These are phyloP conservation scores for Andrena bucephala DNA, from an alignment of 2,888 invertebrate species.

Conservation along the genomic window DNA sequence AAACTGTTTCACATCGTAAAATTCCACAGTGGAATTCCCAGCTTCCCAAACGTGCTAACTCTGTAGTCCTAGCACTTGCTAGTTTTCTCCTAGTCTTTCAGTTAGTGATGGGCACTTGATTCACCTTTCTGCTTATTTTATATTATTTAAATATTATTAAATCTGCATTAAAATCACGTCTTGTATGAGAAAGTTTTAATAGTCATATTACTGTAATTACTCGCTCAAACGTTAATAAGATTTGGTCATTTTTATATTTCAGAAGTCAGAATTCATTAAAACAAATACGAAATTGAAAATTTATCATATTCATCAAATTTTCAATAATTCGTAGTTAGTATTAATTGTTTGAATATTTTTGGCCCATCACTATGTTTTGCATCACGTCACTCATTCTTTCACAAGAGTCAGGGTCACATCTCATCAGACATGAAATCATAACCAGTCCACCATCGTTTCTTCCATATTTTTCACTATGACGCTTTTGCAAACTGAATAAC, in stretches of 20 bases:
- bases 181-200: neutral
- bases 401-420: neutral
- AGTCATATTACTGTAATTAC: neutral
- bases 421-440: conserved; percentile 21
- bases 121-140: neutral
- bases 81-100: neutral
- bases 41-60: neutral
- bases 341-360: neutral
- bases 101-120: conserved; percentile 21
- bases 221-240: conserved; percentile 4
- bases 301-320: neutral
- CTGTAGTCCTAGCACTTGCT: neutral
- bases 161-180: conserved; percentile 5
- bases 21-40: conserved; percentile 12
- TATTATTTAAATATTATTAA: neutral
- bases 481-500: conserved; percentile 95
- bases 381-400: neutral
- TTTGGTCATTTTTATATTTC: neutral
- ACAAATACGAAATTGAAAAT: neutral
- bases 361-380: conserved; percentile 22
- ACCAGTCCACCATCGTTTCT: conserved; percentile 16
- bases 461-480: conserved; percentile 64
- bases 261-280: conserved; percentile 1
- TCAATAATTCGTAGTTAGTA: neutral
- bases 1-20: conserved; percentile 28